Evolutionary conservation across 2,113 vertebrate species (phyloP).

Genomic region (Lophotis ruficrista): DNA sequence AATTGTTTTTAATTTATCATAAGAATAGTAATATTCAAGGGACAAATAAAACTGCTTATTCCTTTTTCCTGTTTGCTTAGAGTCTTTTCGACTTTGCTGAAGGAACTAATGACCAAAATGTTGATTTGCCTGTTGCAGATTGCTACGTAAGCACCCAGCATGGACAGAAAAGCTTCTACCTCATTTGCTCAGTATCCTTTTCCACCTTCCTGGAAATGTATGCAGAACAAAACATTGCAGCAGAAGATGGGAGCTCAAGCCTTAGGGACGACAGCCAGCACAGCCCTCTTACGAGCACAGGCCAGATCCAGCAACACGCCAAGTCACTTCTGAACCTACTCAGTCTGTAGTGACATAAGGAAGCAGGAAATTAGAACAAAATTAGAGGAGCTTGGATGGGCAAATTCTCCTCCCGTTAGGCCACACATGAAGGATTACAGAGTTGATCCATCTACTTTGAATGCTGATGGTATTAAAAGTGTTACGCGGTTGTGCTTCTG

Average conservation of each 20-base stretch:
- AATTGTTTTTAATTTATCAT: not conserved
- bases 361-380: not conserved
- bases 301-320: not conserved
- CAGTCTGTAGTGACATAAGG: not conserved
- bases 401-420: not conserved
- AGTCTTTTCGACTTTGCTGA: not conserved
- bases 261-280: not conserved
- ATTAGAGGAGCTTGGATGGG: not conserved
- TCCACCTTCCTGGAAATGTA: not conserved
- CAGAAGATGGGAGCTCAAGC: not conserved
- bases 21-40: not conserved
- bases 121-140: not conserved
- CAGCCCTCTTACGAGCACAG: accelerated
- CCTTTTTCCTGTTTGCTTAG: not conserved
- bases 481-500: accelerated
- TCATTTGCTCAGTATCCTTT: not conserved
- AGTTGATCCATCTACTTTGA: not conserved
- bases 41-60: not conserved
- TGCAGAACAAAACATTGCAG: not conserved
- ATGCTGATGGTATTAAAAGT: not conserved
- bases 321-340: not conserved
- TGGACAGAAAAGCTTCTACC: not conserved
- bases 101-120: not conserved
- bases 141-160: not conserved
- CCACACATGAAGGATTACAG: not conserved